phyloP scores from a whole-genome alignment of 2,113 vertebrate genomes.

The Hippoglossus stenolepis region DNA sequence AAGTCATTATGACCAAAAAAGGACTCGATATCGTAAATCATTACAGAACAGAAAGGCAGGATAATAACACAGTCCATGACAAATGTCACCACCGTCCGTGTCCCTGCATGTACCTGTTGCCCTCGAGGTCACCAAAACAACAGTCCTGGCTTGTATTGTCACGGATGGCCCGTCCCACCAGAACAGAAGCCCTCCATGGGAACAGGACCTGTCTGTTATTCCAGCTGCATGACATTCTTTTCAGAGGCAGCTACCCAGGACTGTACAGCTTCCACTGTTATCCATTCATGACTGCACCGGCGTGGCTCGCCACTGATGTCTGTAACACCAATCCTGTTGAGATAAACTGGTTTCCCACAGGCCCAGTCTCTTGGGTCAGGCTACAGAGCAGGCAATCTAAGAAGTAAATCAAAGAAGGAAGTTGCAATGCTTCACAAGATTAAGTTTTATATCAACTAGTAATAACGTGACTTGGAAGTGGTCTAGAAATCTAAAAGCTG shows the following conservation, averaged over 20 bases:
- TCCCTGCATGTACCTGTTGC: slow-evolving; percentile 40
- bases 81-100: neutral
- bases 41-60: neutral
- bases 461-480: slow-evolving; percentile 28
- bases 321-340: slow-evolving; percentile 41
- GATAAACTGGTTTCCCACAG: slow-evolving; percentile 54
- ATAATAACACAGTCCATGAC: neutral
- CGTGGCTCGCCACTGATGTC: slow-evolving; percentile 54
- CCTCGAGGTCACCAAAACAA: slow-evolving; percentile 43
- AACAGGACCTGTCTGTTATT: slow-evolving; percentile 75
- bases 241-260: slow-evolving; percentile 67
- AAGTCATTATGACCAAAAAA: neutral
- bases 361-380: slow-evolving; percentile 12
- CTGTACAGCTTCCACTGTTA: slow-evolving; percentile 66
- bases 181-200: slow-evolving; percentile 67
- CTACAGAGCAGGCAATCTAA: neutral
- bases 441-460: slow-evolving; percentile 13
- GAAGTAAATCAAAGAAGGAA: slow-evolving; percentile 6
- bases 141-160: slow-evolving; percentile 30
- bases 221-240: slow-evolving; percentile 79
- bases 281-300: slow-evolving; percentile 67
- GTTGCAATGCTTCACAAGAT: slow-evolving; percentile 12
- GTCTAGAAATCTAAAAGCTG: slow-evolving; percentile 39
- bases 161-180: slow-evolving; percentile 39
- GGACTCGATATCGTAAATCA: neutral